Evolutionary conservation across 1,140 invertebrate genomes (phyloP), one percentile per base, ranked within the genome.

Genomic region (Fopius arisanus): DNA sequence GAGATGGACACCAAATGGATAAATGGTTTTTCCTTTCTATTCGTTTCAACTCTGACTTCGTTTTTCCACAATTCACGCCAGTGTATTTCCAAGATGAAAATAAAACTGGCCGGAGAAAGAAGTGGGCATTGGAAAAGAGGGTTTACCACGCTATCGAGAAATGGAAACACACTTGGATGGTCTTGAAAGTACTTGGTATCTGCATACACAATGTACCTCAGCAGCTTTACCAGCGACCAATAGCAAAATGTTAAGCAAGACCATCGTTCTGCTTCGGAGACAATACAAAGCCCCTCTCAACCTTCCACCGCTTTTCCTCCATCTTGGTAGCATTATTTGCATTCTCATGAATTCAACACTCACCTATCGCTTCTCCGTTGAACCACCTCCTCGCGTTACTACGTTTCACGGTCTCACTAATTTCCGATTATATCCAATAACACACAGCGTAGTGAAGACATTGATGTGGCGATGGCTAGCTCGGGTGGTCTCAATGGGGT

Each of bases 301-400:
- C 40, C 54, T 74, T 6, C 41, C 14, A 37, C 73, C 31, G 59
- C 33, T 62, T 41, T 65, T 62, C 14, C 7, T 71, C 67, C 59
- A 73, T 37, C 67, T 48, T 16, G 62, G 37, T 41, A 26, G 19
- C 54, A 69, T 41, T 16, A 62, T 16, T 33, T 48, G 28, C 66
- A 29, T 40, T 19, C 26, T 66, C 31, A 71, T 77, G 4, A 48
- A 48, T 48, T n/a, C 7, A 48, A 19, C 43, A 48, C 43, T 0
- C 14, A 19, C 1, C 16, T n/a, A 16, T 5, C n/a, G 43, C 43
- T 59, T 26, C 23, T 28, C 54, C 2, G 19, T 23, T 23, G 21
- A 59, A 26, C 54, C 54, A 10, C 54, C 54, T 59, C 26, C 54
- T 59, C 54, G 19, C 21, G 23, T 59, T 59, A 59, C 54, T 19